phyloP scores from a whole-genome alignment of 2,797 vertebrate genomes.

The Oceanodroma leucorhoa region DNA sequence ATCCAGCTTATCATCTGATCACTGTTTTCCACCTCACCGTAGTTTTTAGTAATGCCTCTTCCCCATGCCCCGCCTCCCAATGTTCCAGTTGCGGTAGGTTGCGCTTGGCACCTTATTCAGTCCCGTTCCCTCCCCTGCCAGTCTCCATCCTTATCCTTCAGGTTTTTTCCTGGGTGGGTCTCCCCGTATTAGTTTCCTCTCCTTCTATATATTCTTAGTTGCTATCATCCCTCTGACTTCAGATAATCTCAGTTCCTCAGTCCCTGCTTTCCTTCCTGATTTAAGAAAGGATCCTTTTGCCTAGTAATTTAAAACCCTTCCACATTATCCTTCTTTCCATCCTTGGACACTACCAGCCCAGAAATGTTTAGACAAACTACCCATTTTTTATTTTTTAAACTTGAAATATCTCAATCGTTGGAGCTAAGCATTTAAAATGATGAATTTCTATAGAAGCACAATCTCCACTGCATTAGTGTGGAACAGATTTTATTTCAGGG shows the following conservation, averaged over 20 bases:
- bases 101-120: neutral
- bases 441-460: neutral
- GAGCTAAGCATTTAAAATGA: neutral
- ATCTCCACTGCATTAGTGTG: neutral
- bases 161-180: neutral
- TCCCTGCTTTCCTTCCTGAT: neutral
- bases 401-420: neutral
- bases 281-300: neutral
- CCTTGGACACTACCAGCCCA: neutral
- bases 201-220: neutral
- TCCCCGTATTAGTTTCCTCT: neutral
- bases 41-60: neutral
- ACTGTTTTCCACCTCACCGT: neutral
- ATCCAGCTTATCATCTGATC: neutral
- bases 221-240: neutral
- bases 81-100: neutral
- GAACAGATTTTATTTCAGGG: neutral
- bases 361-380: neutral
- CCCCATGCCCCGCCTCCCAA: no score
- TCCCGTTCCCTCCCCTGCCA: neutral
- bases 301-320: neutral
- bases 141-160: neutral
- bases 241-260: neutral
- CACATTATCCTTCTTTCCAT: neutral
- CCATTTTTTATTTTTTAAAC: neutral